Evolutionary conservation across 2,113 vertebrate species (phyloP), one percentile per base, ranked within the genome.

Genomic region (Lepus timidus): DNA sequence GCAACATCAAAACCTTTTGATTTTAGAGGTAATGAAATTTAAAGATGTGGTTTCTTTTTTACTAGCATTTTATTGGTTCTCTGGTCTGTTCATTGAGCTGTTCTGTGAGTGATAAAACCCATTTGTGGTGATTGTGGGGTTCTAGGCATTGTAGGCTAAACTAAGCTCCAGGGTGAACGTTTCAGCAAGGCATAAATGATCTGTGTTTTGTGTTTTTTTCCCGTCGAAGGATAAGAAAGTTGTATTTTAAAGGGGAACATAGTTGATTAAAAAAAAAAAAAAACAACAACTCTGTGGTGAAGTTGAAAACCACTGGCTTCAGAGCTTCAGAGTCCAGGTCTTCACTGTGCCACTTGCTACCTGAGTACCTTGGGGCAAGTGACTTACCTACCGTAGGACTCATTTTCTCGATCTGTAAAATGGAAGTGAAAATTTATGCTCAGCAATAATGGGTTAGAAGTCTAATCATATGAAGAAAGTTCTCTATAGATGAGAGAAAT

Each of bases 31-130:
- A 85, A 75, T 14, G 51, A 65, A 88, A 71, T 61, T 86, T 90
- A 87, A 94, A 64, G 5, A 1, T 13, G 8, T 85, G 14, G 31
- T 64, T 89, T 93, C 29, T 0, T 90, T 52, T n/a, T 95, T 83
- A 23, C 10, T 79, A 68, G 11, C 13, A 4, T 58, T 58, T 87
- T 85, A 74, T 3, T 81, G 85, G 91, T 20, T 78, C 33, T 73
- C 51, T 79, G 3, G 14, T 9, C 27, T 17, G 4, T 51, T 39
- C 61, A n/a, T 62, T 71, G 3, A 61, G 11, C 27, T 31, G 29
- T 52, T 22, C 36, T 78, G 19, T 65, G n/a, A 64, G 49, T 85
- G 81, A 86, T 93, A 95, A 88, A 97, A 97, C 19, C 90, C 91
- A 75, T 61, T 78, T 74, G n/a, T 25, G 61, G 64, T 55, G 86